Conservation (phyloP, 2,113 vertebrate genomes). For the Cynocephalus volans region DNA sequence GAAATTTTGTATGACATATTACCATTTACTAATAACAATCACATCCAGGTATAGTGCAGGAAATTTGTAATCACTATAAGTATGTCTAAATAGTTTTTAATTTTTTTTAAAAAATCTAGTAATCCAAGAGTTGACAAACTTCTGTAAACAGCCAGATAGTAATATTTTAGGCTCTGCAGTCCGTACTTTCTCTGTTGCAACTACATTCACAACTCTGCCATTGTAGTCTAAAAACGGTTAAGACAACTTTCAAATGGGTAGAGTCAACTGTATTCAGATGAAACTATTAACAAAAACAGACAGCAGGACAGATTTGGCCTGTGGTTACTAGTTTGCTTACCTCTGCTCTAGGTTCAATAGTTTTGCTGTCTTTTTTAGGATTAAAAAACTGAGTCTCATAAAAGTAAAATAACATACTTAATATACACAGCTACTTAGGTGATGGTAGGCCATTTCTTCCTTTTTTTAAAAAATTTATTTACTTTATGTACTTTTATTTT, state of each 20-base stretch:
- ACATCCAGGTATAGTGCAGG: background rate
- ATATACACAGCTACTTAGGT: background rate
- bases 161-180: background rate
- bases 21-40: background rate
- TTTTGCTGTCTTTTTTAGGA: background rate
- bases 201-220: background rate
- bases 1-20: background rate
- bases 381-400: background rate
- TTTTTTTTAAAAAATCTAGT: background rate
- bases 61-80: background rate
- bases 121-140: background rate
- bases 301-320: background rate
- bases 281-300: background rate
- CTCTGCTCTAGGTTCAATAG: background rate
- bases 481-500: no score
- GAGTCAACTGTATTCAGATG: background rate
- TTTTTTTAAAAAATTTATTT: no score
- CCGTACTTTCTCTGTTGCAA: background rate
- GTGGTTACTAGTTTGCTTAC: background rate
- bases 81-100: background rate
- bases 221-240: no score
- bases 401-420: background rate
- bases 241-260: background rate
- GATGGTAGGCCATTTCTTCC: background rate
- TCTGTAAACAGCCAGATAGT: background rate